Base-by-base conservation (phyloP, 1,140 invertebrate genomes). In the Ceratitis capitata region DNA sequence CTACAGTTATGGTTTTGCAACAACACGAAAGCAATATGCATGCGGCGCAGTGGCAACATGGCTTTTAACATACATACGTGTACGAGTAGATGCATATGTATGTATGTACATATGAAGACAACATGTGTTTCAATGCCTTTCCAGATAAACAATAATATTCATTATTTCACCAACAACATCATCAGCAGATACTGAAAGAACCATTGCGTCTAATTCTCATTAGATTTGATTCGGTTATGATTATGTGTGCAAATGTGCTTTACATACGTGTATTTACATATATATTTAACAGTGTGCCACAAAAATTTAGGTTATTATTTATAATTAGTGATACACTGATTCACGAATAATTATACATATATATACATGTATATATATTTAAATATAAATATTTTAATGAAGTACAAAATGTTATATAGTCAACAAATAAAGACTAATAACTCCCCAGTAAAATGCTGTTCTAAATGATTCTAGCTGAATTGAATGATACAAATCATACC, bases 51-150 rank as follows among this genome's bases (percentile, higher is more conserved):
- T 9, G n/a, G 69, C 9, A n/a, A 2, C 39, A 78, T 23, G n/a
- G n/a, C n/a, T n/a, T n/a, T n/a, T n/a, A n/a, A n/a, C n/a, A n/a
- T n/a, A n/a, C n/a, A n/a, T n/a, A n/a, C n/a, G n/a, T n/a, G n/a
- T n/a, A n/a, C n/a, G n/a, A n/a, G n/a, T n/a, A n/a, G n/a, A n/a
- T n/a, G n/a, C n/a, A n/a, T n/a, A n/a, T n/a, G n/a, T n/a, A n/a
- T n/a, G n/a, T n/a, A n/a, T n/a, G n/a, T n/a, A n/a, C n/a, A n/a
- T 78, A 45, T 78, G 69, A 45, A 78, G n/a, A 45, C 69, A 45
- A 78, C 69, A 78, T 78, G 69, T 78, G 69, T 78, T 78, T 78
- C 69, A 78, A 78, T 78, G 69, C 39, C 29, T 69, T 69, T 69
- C 19, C 69, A 78, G 39, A 78, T 78, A 45, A 78, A 78, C 69